phyloP scores from a whole-genome alignment of 2,888 invertebrate genomes.

The Leptinotarsa rubiginosa region DNA sequence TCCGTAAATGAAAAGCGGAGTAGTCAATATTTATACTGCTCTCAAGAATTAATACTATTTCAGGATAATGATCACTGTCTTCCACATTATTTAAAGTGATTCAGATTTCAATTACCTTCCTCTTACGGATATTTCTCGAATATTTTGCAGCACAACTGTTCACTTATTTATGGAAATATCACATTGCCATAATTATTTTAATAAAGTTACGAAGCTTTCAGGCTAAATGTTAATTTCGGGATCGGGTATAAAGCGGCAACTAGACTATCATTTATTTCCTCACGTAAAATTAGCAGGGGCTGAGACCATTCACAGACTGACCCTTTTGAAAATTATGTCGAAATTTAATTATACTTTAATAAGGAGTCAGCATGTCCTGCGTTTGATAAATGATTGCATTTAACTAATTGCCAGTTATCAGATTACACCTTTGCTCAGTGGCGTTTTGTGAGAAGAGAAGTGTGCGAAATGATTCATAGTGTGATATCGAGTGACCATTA shows the following conservation, averaged over 20 bases:
- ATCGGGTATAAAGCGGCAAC: slow-evolving; percentile 42
- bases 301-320: slow-evolving; percentile 53
- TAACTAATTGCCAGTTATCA: slow-evolving; percentile 66
- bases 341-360: slow-evolving; percentile 66
- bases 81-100: too few species aligned
- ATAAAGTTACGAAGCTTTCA: slow-evolving; percentile 47
- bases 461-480: background rate
- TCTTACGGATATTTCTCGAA: background rate
- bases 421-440: slow-evolving; percentile 61
- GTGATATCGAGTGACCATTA: too few species aligned
- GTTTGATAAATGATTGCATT: slow-evolving; percentile 66
- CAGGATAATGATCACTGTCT: too few species aligned
- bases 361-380: slow-evolving; percentile 58
- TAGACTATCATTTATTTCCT: slow-evolving; percentile 50
- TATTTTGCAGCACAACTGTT: slow-evolving; percentile 11
- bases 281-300: slow-evolving; percentile 49
- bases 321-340: slow-evolving; percentile 62
- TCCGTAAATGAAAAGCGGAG: too few species aligned
- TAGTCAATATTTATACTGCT: too few species aligned
- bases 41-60: too few species aligned
- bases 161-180: slow-evolving; percentile 32
- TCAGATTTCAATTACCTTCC: slow-evolving; percentile 1
- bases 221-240: slow-evolving; percentile 43
- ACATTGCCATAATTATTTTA: slow-evolving; percentile 43
- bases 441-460: slow-evolving; percentile 1